Evolutionary conservation across 2,113 vertebrate species (phyloP).

Genomic region (Lota lota): DNA sequence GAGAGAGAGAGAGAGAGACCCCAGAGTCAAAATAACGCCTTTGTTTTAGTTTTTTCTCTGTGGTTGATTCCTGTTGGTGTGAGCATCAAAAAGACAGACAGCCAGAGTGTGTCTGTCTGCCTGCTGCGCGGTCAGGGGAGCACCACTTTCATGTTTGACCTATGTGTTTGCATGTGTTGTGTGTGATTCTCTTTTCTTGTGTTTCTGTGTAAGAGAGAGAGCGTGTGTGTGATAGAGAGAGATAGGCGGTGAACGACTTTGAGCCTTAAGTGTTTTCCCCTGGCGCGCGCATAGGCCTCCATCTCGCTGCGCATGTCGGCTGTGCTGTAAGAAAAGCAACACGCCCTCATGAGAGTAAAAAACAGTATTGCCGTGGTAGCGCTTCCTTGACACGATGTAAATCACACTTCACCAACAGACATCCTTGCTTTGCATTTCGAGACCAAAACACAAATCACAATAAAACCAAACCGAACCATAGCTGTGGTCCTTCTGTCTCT

Average conservation of each 20-base stretch:
- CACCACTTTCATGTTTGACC: conserved; percentile 51
- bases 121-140: background rate
- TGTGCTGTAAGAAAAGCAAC: background rate
- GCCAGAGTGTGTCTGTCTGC: too few relatives aligned
- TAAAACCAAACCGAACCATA: conserved; percentile 3
- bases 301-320: background rate
- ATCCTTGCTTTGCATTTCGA: conserved; percentile 54
- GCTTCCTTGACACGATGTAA: conserved; percentile 43
- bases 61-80: conserved; percentile 12
- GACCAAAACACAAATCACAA: conserved; percentile 40
- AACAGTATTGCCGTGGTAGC: conserved; percentile 36
- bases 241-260: background rate
- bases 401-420: conserved; percentile 32
- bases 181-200: background rate
- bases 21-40: conserved; percentile 15
- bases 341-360: background rate
- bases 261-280: background rate
- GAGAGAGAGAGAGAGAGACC: background rate
- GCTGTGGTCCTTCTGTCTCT: background rate
- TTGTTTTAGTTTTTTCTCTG: conserved; percentile 39
- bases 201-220: background rate
- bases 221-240: background rate
- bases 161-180: conserved; percentile 25
- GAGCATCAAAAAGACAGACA: background rate
- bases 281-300: background rate